These are phyloP conservation scores for Alexandromys oeconomus DNA, from an alignment of 2,797 vertebrate genomes.

Conservation along the genomic window DNA sequence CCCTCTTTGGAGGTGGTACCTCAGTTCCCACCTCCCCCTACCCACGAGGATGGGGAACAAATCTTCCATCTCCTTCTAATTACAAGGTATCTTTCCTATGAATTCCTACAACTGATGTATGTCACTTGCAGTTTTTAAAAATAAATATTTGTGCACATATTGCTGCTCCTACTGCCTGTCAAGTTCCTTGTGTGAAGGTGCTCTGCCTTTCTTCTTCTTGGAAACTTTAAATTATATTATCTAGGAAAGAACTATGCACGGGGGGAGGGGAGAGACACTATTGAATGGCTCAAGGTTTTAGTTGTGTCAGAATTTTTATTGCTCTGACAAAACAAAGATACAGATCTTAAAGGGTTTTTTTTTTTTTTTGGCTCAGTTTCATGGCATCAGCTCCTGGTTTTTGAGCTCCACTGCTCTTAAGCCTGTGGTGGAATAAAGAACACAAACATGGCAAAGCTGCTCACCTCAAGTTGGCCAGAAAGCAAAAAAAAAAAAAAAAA, in stretches of 20 bases:
- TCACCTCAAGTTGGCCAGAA: not conserved
- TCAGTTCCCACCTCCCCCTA: not conserved
- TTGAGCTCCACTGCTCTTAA: not conserved
- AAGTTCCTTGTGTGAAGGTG: not conserved
- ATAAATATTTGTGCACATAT: not conserved
- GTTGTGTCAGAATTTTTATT: not conserved
- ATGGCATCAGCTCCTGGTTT: not conserved
- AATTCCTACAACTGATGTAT: not conserved
- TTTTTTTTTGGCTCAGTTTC: not conserved
- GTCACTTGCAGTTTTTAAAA: not conserved
- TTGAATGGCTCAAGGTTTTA: not conserved
- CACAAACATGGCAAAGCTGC: not conserved
- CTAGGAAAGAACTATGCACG: not conserved
- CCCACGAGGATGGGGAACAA: not conserved
- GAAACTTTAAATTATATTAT: not conserved
- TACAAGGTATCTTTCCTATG: not conserved
- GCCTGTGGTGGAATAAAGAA: not conserved
- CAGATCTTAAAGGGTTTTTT: not conserved
- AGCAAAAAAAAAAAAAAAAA: not conserved
- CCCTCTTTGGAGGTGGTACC: not conserved
- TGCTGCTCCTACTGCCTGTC: not conserved
- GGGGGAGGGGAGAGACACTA: not conserved
- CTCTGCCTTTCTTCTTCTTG: not conserved
- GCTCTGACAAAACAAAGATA: not conserved
- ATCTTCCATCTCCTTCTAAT: not conserved